Conservation (phyloP, 2,888 invertebrate species). For the Octonoba sinensis region DNA sequence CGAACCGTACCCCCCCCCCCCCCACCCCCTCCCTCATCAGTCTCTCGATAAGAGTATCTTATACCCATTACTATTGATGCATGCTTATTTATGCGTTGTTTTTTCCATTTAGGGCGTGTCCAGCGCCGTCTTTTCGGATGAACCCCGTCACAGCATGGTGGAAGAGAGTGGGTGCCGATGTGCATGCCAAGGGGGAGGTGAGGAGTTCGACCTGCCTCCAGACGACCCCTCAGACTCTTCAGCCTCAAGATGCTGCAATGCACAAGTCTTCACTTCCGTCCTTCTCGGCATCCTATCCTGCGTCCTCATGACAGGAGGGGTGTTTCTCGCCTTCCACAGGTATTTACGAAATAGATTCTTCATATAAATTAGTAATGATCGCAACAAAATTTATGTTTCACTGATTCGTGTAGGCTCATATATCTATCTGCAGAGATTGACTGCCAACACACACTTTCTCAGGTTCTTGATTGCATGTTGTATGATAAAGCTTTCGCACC, state of each 20-base stretch:
- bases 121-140: conserved; percentile 42
- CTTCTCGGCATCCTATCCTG: conserved; percentile 64
- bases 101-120: conserved; percentile 34
- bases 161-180: conserved; percentile 39
- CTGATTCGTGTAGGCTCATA: too few species aligned
- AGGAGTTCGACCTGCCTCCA: not conserved
- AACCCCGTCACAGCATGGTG: conserved; percentile 42
- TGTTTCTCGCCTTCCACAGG: conserved; percentile 64
- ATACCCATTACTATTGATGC: too few species aligned
- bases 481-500: too few species aligned
- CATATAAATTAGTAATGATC: too few species aligned
- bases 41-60: too few species aligned
- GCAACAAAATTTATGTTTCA: too few species aligned
- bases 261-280: conserved; percentile 64
- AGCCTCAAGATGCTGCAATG: conserved; percentile 35
- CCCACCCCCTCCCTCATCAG: too few species aligned
- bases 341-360: not conserved
- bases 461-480: too few species aligned
- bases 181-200: conserved; percentile 19
- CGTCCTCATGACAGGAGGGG: conserved; percentile 64
- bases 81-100: not conserved
- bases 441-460: too few species aligned
- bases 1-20: too few species aligned
- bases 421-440: too few species aligned
- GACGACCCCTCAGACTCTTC: not conserved